Base-by-base conservation (phyloP, 2,113 vertebrate genomes). In the Eulemur rufifrons region DNA sequence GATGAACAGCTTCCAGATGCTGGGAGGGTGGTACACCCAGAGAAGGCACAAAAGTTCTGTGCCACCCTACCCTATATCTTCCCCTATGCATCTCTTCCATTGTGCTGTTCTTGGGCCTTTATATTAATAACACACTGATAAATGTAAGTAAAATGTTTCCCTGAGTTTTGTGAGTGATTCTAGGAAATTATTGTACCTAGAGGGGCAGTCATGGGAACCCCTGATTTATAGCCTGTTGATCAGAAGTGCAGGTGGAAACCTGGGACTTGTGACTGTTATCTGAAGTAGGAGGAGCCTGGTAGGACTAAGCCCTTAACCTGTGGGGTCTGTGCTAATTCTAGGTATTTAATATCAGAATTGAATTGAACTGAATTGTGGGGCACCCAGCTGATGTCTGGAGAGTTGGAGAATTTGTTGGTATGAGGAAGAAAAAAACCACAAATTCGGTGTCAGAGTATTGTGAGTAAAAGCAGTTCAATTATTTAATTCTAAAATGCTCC, bases 61-160 rank as follows among this genome's bases (percentile, higher is more conserved):
- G 12, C 13, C 4, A 6, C 1, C 9, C 9, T 11, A 23, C 13
- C 11, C 32, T 25, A 25, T 11, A 3, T 1, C 25, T 54, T 13
- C 32, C 18, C 13, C 9, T n/a, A 66, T 0, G 5, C 2, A 5
- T 64, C 12, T 14, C 11, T 32, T 66, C 14, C 1, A 25, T 34
- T 23, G 12, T 73, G 21, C 37, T 56, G 29, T 23, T 59, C 27
- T 68, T 81, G 47, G 56, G 37, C 21, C 13, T 69, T n/a, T 61
- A 32, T 34, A 47, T 56, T 56, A 21, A 56, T 21, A 56, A 25
- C 12, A 59, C 61, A 78, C 37, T 15, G 68, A 29, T 6, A 50
- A 77, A 8, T 39, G 3, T 37, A 69, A 50, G 7, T 45, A 47
- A 83, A 83, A 15, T 47, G 3, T 69, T 59, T 29, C 17, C 12